These are phyloP conservation scores for Drosophila pruinosa DNA, from an alignment of 1,140 invertebrate genomes.

Conservation along the genomic window DNA sequence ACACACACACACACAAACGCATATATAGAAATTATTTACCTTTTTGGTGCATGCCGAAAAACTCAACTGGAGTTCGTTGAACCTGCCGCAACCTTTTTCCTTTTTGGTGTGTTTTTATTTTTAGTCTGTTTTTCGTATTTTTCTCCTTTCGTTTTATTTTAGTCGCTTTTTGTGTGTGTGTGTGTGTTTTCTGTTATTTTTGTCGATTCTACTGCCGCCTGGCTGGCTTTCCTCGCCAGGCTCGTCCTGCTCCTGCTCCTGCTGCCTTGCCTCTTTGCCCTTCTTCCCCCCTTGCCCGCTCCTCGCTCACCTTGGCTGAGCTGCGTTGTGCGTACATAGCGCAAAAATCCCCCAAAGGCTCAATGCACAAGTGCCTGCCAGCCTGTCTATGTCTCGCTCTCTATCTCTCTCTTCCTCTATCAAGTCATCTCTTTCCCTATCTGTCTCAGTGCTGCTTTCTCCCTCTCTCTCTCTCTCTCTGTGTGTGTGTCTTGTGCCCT, in stretches of 20 bases:
- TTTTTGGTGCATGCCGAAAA: conserved; percentile 34
- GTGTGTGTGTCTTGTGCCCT: conserved; percentile 22
- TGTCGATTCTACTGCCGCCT: conserved; percentile 35
- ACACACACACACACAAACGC: not conserved
- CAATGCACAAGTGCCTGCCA: conserved; percentile 38
- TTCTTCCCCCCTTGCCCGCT: not conserved
- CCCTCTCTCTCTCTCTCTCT: not conserved
- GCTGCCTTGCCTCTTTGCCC: not conserved
- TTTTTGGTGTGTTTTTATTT: conserved; percentile 18
- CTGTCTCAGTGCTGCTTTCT: not conserved
- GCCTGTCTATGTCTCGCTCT: conserved; percentile 12
- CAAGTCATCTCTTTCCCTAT: not conserved
- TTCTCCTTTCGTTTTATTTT: too few species aligned
- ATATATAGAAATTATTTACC: conserved; percentile 35
- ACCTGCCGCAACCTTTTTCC: conserved; percentile 28
- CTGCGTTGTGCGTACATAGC: conserved; percentile 43
- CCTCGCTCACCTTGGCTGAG: not conserved
- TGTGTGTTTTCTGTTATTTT: conserved; percentile 28
- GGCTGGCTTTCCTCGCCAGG: conserved; percentile 8
- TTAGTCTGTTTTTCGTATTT: conserved; percentile 14
- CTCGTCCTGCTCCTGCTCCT: not conserved
- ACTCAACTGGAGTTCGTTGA: conserved; percentile 41
- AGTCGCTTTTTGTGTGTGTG: too few species aligned
- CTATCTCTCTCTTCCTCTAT: not conserved
- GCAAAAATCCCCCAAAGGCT: conserved; percentile 39